These are phyloP conservation scores for Dromas ardeola DNA, from an alignment of 2,113 vertebrate species.

Conservation along the genomic window DNA sequence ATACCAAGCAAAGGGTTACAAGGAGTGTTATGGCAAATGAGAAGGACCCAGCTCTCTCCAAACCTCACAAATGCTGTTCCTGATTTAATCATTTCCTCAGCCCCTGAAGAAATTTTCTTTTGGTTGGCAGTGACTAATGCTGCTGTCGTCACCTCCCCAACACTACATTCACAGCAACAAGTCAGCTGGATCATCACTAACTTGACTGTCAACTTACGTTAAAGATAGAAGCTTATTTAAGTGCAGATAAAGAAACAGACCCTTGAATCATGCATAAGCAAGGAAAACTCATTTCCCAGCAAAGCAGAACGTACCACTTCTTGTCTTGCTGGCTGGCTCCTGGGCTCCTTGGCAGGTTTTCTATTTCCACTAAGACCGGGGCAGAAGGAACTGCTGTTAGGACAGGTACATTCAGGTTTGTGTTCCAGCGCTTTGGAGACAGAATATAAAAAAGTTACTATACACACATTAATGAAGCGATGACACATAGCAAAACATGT, in stretches of 20 bases:
- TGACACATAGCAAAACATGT: neutral
- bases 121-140: neutral
- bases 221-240: slow-evolving; percentile 49
- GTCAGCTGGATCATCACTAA: neutral
- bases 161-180: neutral
- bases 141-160: neutral
- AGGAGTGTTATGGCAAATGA: neutral
- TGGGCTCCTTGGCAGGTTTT: slow-evolving; percentile 85
- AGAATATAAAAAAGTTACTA: slow-evolving; percentile 57
- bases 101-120: neutral
- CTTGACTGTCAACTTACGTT: neutral
- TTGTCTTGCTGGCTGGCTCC: slow-evolving; percentile 80
- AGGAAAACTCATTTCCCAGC: slow-evolving; percentile 15
- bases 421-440: slow-evolving; percentile 71
- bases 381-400: slow-evolving; percentile 65
- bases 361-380: slow-evolving; percentile 84
- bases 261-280: slow-evolving; percentile 2
- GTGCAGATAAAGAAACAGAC: slow-evolving; percentile 10
- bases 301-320: slow-evolving; percentile 82
- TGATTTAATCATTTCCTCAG: neutral
- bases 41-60: neutral
- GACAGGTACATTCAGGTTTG: slow-evolving; percentile 64
- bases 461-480: neutral
- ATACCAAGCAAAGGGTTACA: neutral
- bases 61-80: neutral